Evolutionary conservation across 23 tunicate species (phyloP).

Genomic region (Clavelina lepadiformis): DNA sequence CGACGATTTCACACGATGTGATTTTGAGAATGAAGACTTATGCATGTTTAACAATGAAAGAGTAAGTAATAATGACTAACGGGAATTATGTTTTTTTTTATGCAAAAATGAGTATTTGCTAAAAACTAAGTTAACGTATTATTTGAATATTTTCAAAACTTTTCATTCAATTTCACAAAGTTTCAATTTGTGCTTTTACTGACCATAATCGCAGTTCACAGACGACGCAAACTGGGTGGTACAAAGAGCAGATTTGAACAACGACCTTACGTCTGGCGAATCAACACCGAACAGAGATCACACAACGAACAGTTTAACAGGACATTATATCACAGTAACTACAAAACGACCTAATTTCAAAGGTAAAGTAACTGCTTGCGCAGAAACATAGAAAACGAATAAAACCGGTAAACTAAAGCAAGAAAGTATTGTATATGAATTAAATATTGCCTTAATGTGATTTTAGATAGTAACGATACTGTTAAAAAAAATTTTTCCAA

Average conservation of each 20-base stretch:
- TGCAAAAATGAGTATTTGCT: too few relatives aligned
- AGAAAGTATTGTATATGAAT: too few relatives aligned
- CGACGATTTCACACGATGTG: slow-evolving; percentile 59
- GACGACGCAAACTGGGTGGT: slow-evolving; percentile 72
- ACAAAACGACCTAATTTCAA: slow-evolving; percentile 77
- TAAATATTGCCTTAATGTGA: background rate
- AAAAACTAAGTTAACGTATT: too few relatives aligned
- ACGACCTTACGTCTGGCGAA: slow-evolving; percentile 66
- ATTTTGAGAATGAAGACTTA: slow-evolving; percentile 53
- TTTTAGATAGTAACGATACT: background rate
- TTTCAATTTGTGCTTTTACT: too few relatives aligned
- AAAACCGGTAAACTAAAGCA: too few relatives aligned
- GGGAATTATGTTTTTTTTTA: too few relatives aligned
- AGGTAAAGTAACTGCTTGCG: slow-evolving; percentile 40
- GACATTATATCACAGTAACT: slow-evolving; percentile 62
- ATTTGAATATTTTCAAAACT: too few relatives aligned
- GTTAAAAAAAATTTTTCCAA: background rate
- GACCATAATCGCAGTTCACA: slow-evolving; percentile 5
- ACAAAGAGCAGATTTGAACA: slow-evolving; percentile 57
- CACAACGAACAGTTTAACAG: slow-evolving; percentile 74
- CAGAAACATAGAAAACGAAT: too few relatives aligned
- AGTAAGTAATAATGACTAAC: too few relatives aligned
- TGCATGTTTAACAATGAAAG: slow-evolving; percentile 58
- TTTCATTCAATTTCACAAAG: too few relatives aligned
- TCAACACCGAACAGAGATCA: slow-evolving; percentile 82